phyloP scores from a whole-genome alignment of 2,113 vertebrate species.

The Chionomys nivalis region DNA sequence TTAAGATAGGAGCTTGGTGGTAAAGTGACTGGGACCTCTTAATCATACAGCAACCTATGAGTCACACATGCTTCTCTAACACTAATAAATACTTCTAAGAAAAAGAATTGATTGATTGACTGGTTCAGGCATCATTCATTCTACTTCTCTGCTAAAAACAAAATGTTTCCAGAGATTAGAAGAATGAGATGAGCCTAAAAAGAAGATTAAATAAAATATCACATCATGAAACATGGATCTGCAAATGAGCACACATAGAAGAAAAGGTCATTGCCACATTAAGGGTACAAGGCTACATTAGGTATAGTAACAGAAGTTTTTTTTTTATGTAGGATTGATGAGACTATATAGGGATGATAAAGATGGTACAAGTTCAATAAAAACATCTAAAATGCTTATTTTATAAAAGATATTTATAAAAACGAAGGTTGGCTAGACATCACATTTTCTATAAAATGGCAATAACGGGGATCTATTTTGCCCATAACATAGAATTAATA shows the following conservation, averaged over 20 bases:
- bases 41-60: not conserved
- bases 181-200: not conserved
- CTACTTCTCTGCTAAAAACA: conserved; percentile 34
- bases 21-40: not conserved
- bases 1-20: not conserved
- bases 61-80: not conserved
- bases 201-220: conserved; percentile 1
- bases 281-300: not conserved
- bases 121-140: not conserved
- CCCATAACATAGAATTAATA: not conserved
- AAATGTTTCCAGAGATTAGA: not conserved
- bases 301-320: not conserved
- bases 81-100: not conserved
- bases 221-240: not conserved
- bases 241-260: not conserved
- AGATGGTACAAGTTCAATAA: not conserved
- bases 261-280: not conserved
- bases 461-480: not conserved
- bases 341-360: not conserved
- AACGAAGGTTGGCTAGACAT: not conserved
- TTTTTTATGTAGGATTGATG: not conserved
- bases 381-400: not conserved
- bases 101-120: not conserved
- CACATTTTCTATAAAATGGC: not conserved
- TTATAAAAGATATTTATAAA: not conserved